Conservation (phyloP, 2,888 invertebrate genomes). For the Epistrophe grossulariae region DNA sequence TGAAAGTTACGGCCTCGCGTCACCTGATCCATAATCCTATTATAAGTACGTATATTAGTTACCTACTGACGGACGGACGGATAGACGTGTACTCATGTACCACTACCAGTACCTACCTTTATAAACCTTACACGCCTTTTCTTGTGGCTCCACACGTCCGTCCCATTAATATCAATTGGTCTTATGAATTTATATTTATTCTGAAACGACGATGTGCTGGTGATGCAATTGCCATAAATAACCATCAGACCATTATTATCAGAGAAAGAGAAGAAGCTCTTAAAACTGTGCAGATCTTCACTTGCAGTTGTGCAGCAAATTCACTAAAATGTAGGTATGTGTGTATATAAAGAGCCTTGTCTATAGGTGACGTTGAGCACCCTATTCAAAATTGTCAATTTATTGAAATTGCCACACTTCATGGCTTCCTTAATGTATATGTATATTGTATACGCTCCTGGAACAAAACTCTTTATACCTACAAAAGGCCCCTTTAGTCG, state of each 20-base stretch:
- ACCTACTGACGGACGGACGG: background rate
- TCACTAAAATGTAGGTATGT: background rate
- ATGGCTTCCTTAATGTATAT: constrained; percentile 40
- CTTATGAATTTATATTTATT: constrained; percentile 71
- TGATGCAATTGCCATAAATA: constrained; percentile 69
- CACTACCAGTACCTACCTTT: too few species aligned
- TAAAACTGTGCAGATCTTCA: constrained; percentile 35
- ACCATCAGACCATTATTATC: constrained; percentile 27
- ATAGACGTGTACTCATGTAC: background rate
- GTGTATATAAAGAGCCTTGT: constrained; percentile 9
- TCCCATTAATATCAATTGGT: constrained; percentile 69
- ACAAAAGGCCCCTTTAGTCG: constrained; percentile 12
- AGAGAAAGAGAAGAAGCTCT: constrained; percentile 7
- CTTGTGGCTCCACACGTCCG: constrained; percentile 52
- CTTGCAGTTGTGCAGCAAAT: constrained; percentile 23
- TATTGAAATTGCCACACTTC: constrained; percentile 51
- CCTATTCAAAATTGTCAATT: constrained; percentile 43
- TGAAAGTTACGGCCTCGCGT: constrained; percentile 72
- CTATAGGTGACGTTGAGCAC: constrained; percentile 32
- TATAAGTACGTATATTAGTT: constrained; percentile 62
- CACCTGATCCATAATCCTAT: constrained; percentile 73
- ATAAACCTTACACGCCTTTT: constrained; percentile 2
- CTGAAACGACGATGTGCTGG: constrained; percentile 15
- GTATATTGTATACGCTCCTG: background rate
- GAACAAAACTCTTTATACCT: background rate